phyloP scores from a whole-genome alignment of 2,113 vertebrate genomes.

The Stegostoma tigrinum region DNA sequence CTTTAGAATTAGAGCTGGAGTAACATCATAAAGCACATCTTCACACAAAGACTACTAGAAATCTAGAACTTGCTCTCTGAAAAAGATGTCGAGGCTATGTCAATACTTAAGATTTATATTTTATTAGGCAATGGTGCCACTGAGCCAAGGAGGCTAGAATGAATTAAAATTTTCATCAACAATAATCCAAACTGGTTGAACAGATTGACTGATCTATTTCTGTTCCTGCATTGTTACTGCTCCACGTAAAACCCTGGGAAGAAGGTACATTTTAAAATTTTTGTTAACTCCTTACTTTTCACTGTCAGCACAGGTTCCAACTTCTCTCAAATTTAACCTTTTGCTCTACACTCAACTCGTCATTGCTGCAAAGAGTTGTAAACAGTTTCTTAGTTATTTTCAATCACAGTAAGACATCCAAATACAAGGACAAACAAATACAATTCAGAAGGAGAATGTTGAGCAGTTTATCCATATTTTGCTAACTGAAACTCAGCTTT shows the following conservation, averaged over 20 bases:
- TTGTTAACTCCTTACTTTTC: background rate
- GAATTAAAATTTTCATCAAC: background rate
- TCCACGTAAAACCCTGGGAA: background rate
- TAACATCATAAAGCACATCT: background rate
- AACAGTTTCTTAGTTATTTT: background rate
- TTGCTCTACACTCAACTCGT: background rate
- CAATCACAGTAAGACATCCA: background rate
- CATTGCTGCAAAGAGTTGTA: background rate
- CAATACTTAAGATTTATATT: background rate
- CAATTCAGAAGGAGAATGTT: background rate
- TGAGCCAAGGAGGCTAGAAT: background rate
- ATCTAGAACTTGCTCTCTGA: background rate
- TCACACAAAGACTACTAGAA: background rate
- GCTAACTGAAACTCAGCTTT: background rate
- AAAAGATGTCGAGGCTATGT: background rate
- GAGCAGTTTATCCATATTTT: background rate
- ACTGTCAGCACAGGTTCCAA: background rate
- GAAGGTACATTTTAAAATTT: background rate
- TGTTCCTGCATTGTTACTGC: background rate
- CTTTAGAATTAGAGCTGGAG: background rate
- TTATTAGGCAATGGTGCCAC: background rate
- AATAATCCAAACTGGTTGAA: background rate
- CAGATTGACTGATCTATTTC: background rate
- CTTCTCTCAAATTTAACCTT: background rate
- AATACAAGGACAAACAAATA: background rate